Base-by-base conservation (phyloP, 2,113 vertebrate species). In the Oncorhynchus keta region DNA sequence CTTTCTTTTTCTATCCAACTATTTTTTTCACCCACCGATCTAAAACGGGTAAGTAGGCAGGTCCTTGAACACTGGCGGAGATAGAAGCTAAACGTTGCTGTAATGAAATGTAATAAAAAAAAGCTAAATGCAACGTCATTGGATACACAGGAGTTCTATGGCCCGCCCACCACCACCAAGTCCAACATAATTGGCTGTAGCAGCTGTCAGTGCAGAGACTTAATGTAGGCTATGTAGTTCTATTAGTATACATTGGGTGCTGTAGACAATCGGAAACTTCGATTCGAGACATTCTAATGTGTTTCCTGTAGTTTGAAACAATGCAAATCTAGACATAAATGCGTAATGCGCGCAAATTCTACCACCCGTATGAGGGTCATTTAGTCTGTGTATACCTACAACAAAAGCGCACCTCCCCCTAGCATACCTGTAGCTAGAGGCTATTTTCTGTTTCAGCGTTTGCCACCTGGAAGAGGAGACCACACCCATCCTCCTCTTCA, bases 21-120 rank as follows among this genome's bases (percentile, higher is more conserved):
- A 39, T 7, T 49, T 14, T 66, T 68, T 68, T 76, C 80, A 22
- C 66, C 82, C 65, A 67, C 82, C 68, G 83, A 73, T 84, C 83
- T 64, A 51, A 76, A 69, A 66, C 76, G 65, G 39, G 81, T 68
- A 71, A 82, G 85, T 72, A 87, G 86, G 87, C 88, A 87, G 90
- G 81, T 89, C 86, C 49, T 72, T 75, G 71, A 81, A 74, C 80
- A 65, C 75, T 70, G 69, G 73, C 67, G 76, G 75, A 70, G 84
- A 88, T 84, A 79, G 81, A 84, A 81, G 85, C 88, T 75, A 88
- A 93, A 92, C 89, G 93, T 92, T 89, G 83, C 84, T 75, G 39
- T 39, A 8, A 79, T 82, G 84, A 84, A 79, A 88, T 88, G 70
- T 5, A 3, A 32, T 32, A 73, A 65, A 86, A 65, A 86, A 80